These are phyloP conservation scores for Sporophila hypoxantha DNA, from an alignment of 2,113 vertebrate genomes.

Conservation along the genomic window DNA sequence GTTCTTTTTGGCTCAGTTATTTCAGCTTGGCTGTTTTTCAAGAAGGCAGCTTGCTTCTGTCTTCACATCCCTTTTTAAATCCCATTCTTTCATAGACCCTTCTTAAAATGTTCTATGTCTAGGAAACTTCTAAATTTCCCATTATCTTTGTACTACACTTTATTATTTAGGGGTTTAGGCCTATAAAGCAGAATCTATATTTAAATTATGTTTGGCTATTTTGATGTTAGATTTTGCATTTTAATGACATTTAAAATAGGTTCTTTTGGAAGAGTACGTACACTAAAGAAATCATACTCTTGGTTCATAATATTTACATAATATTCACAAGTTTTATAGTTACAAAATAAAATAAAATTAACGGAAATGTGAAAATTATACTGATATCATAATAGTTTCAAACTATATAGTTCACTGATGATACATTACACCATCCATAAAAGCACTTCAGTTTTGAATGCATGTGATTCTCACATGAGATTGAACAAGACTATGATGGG, in stretches of 20 bases:
- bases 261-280: not conserved
- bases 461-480: not conserved
- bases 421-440: not conserved
- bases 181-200: not conserved
- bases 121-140: not conserved
- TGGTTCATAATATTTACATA: not conserved
- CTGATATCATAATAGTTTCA: not conserved
- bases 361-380: not conserved
- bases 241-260: not conserved
- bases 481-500: not conserved
- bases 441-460: not conserved
- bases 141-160: not conserved
- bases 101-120: not conserved
- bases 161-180: not conserved
- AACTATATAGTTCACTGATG: not conserved
- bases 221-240: not conserved
- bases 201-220: not conserved
- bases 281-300: not conserved
- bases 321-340: not conserved
- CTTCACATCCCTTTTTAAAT: not conserved
- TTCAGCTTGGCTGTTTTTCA: not conserved
- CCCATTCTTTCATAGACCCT: not conserved
- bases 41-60: not conserved
- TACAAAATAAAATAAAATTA: not conserved
- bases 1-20: not conserved